Conservation (phyloP, 1,140 invertebrate genomes). For the Plodia interpunctella region DNA sequence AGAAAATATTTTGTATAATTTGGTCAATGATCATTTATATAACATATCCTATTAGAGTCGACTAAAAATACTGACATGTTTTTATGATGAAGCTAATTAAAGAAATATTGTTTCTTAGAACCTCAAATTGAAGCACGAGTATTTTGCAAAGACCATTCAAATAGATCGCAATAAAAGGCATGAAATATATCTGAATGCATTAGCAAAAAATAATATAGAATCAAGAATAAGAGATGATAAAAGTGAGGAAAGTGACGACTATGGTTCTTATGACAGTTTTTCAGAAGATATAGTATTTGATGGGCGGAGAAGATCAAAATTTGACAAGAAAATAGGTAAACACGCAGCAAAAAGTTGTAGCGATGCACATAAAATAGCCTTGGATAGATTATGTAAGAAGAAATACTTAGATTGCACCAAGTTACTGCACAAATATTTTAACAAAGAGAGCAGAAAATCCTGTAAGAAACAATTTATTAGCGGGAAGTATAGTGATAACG, state of each 20-base stretch:
- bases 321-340: neutral
- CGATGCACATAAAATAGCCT: neutral
- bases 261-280: neutral
- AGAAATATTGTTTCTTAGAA: neutral
- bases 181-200: neutral
- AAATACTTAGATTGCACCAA: neutral
- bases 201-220: neutral
- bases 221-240: neutral
- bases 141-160: neutral
- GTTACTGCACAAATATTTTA: neutral
- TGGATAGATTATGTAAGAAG: neutral
- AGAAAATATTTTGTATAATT: too few relatives aligned
- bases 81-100: neutral
- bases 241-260: neutral
- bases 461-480: conserved; percentile 16
- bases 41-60: too few relatives aligned
- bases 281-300: neutral
- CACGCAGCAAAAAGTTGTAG: neutral
- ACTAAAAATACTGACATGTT: too few relatives aligned
- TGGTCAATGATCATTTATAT: too few relatives aligned
- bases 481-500: conserved; percentile 13
- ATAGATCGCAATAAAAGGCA: neutral
- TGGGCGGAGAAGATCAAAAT: neutral
- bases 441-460: neutral
- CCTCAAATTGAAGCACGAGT: neutral